Evolutionary conservation across 2,113 vertebrate species (phyloP).

Genomic region (Rhinolophus sinicus): DNA sequence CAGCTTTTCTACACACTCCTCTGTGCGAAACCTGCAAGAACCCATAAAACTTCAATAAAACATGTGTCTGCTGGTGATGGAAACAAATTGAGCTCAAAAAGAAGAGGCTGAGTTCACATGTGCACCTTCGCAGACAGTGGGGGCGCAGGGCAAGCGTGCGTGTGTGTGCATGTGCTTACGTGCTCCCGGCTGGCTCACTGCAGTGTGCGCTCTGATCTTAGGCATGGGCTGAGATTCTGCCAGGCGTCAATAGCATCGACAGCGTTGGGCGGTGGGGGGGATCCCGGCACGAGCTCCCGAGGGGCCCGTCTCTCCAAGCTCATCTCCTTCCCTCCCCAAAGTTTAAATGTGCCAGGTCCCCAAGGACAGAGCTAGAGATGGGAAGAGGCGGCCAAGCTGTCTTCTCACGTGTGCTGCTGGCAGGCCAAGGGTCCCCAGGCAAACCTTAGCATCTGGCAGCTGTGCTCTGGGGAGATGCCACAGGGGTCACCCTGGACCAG

Average conservation of each 20-base stretch:
- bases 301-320: fast-evolving
- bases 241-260: too few species aligned
- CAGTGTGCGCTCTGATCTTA: not conserved
- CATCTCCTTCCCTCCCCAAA: too few species aligned
- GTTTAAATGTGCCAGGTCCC: too few species aligned
- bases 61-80: fast-evolving
- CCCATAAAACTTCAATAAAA: not conserved
- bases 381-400: not conserved
- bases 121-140: too few species aligned
- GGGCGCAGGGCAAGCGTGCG: not conserved
- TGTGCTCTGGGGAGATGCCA: not conserved
- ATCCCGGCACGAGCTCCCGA: fast-evolving
- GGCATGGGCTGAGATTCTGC: fast-evolving
- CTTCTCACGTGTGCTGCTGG: too few species aligned
- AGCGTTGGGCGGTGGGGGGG: fast-evolving
- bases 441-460: not conserved
- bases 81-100: not conserved
- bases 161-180: fast-evolving
- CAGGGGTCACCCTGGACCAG: not conserved
- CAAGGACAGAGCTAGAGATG: fast-evolving
- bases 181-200: not conserved
- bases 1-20: not conserved
- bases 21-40: too few species aligned
- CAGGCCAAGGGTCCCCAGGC: fast-evolving
- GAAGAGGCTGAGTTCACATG: fast-evolving